Percentiles rank a stretch among this genome's conserved stretches.
Conservation (phyloP, 2,888 invertebrate genomes). For the Tenthredo amoena region DNA sequence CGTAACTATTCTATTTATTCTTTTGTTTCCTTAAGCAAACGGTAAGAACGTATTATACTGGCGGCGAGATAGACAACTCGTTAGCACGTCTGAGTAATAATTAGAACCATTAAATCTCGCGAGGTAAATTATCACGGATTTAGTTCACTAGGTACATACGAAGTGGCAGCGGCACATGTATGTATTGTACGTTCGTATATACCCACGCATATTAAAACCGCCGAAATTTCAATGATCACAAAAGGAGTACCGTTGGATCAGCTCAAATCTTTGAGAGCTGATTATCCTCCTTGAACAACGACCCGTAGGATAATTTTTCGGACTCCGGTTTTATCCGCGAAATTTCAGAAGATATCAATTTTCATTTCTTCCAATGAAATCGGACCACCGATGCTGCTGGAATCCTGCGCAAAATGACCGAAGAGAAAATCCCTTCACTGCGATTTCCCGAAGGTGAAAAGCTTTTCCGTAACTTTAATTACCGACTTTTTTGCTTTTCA, state of each 20-base stretch:
- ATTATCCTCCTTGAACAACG: not conserved
- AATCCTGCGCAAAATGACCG: not conserved
- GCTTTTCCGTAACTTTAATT: too few species aligned
- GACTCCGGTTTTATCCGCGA: too few species aligned
- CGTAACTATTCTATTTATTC: conserved; percentile 22
- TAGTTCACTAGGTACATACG: conserved; percentile 19
- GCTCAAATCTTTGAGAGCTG: not conserved
- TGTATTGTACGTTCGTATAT: not conserved
- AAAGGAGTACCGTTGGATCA: not conserved
- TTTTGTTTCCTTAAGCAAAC: conserved; percentile 49
- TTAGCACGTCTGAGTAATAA: conserved; percentile 53
- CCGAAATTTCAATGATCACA: not conserved
- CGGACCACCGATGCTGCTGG: not conserved
- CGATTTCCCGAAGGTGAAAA: too few species aligned
- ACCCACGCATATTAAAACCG: not conserved
- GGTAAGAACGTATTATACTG: not conserved
- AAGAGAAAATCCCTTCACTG: too few species aligned
- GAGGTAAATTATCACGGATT: conserved; percentile 49
- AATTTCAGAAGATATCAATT: too few species aligned
- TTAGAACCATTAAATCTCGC: conserved; percentile 50
- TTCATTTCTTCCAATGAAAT: not conserved
- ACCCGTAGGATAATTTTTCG: too few species aligned
- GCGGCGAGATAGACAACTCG: conserved; percentile 43
- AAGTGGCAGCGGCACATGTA: not conserved
- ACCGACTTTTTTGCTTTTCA: too few species aligned